A percentile compares a stretch with the other conserved stretches of the same genome.
Conservation (phyloP, 2,888 invertebrate genomes). For the Tiliacea aurago region DNA sequence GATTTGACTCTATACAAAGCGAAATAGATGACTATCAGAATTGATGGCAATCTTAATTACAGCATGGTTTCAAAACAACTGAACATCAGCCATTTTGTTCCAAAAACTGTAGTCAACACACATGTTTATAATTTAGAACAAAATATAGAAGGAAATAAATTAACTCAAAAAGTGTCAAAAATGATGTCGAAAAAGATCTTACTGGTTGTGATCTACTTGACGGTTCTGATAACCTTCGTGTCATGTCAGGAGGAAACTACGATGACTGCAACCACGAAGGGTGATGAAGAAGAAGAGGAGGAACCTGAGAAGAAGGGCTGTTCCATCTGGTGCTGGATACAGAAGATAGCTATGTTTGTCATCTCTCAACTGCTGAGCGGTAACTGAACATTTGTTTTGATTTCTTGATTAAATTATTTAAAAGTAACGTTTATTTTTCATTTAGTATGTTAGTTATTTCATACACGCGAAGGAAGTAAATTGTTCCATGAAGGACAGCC, state of each 20-base stretch:
- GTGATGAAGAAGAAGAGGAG: slow-evolving; percentile 84
- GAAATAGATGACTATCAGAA: slow-evolving; percentile 61
- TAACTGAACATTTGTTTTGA: slow-evolving; percentile 58
- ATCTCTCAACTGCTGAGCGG: slow-evolving; percentile 87
- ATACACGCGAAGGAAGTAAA: neutral
- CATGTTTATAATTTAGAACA: slow-evolving; percentile 27
- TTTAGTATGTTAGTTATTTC: neutral
- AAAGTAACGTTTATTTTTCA: neutral
- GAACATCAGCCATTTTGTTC: slow-evolving; percentile 43
- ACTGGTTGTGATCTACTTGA: slow-evolving; percentile 69
- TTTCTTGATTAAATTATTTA: slow-evolving; percentile 47
- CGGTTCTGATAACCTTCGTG: slow-evolving; percentile 71
- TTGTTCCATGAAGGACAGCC: neutral
- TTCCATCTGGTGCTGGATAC: slow-evolving; percentile 90
- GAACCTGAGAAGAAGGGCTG: slow-evolving; percentile 82
- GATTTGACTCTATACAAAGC: slow-evolving; percentile 46
- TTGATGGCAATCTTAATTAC: slow-evolving; percentile 63
- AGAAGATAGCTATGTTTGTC: slow-evolving; percentile 88
- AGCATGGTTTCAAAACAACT: slow-evolving; percentile 39
- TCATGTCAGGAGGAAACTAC: slow-evolving; percentile 80
- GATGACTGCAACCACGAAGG: slow-evolving; percentile 76
- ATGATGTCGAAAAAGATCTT: slow-evolving; percentile 69
- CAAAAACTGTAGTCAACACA: slow-evolving; percentile 25
- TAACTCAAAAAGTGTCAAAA: slow-evolving; percentile 26
- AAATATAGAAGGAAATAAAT: slow-evolving; percentile 25